Base-by-base conservation (phyloP, 2,888 invertebrate species). In the Drosophila koepferae region DNA sequence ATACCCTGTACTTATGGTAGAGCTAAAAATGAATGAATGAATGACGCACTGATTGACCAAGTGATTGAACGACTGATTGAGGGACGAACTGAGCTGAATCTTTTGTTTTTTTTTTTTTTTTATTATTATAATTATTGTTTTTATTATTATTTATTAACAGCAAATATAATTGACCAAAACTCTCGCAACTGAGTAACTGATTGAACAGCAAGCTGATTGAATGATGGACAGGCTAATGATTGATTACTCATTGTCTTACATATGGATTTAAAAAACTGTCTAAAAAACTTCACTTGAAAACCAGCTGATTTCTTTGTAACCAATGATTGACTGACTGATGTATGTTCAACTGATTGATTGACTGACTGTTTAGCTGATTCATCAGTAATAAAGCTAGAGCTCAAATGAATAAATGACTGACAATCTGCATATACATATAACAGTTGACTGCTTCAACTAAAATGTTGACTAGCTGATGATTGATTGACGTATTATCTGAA, bases 1-100 rank as follows among this genome's bases (percentile, higher is more conserved):
- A 18, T 59, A 59, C 59, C 59, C 59, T 59, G 46, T 43, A 43
- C 1, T 12, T 28, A 12, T 41, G 18, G 4, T 1, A 34, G 12
- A 6, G 12, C 20, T 28, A 6, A 4, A 20, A 18, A 3, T n/a
- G 3, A 43, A 43, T 10, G 12, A 12, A 20, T 49, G 49, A 51
- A 28, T 48, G 23, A 14, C 10, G 18, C 2, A 16, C 2, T 38
- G 38, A 38, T 38, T 38, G 38, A 40, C 7, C 4, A 38, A 38
- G 14, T 38, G 51, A 34, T 14, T 51, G 31, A 18, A 7, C 18
- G n/a, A 18, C 23, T 51, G 34, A 34, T 51, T 18, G 14, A 18
- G 12, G 9, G 23, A 46, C 3, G 8, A 8, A 46, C 14, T 23
- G 23, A 23, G 3, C 23, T 23, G 23, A 23, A 23, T 23, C 23